Conservation (phyloP, 2,113 vertebrate species). For the Pungitius pungitius region DNA sequence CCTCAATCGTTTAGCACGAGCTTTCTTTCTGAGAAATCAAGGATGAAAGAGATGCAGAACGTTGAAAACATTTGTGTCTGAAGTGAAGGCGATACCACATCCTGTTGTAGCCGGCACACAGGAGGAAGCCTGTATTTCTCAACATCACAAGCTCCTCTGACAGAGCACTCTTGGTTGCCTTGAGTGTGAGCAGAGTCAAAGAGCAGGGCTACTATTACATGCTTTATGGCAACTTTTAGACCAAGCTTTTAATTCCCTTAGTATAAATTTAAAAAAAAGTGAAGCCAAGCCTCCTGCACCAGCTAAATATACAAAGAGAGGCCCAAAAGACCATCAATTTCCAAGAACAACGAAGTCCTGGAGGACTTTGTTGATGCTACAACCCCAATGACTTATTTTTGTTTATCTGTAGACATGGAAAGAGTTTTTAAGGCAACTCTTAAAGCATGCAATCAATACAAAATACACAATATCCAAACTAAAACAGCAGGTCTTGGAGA, state of each 20-base stretch:
- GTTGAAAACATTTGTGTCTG: slow-evolving; percentile 46
- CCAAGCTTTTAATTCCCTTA: background rate
- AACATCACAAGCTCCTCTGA: slow-evolving; percentile 47
- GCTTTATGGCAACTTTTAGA: background rate
- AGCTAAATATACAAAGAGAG: background rate
- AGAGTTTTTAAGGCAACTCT: background rate
- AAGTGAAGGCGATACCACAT: slow-evolving; percentile 74
- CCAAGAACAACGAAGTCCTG: background rate
- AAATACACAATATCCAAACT: background rate
- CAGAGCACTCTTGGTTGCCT: slow-evolving; percentile 1
- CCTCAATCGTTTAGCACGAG: slow-evolving; percentile 33
- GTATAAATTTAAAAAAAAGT: background rate
- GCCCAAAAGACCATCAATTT: background rate
- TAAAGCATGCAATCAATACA: background rate
- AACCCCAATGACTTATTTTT: background rate
- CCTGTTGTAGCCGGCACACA: slow-evolving; percentile 68
- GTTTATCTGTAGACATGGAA: background rate
- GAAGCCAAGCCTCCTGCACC: background rate
- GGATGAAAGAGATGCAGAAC: slow-evolving; percentile 41
- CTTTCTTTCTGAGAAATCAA: slow-evolving; percentile 9
- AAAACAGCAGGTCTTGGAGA: background rate
- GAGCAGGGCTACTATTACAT: background rate
- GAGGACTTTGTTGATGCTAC: background rate
- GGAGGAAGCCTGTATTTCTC: slow-evolving; percentile 51
- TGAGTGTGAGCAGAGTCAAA: background rate